Base-by-base conservation (phyloP, 92 coral and sea anemone genomes). In the Phymanthus crucifer region DNA sequence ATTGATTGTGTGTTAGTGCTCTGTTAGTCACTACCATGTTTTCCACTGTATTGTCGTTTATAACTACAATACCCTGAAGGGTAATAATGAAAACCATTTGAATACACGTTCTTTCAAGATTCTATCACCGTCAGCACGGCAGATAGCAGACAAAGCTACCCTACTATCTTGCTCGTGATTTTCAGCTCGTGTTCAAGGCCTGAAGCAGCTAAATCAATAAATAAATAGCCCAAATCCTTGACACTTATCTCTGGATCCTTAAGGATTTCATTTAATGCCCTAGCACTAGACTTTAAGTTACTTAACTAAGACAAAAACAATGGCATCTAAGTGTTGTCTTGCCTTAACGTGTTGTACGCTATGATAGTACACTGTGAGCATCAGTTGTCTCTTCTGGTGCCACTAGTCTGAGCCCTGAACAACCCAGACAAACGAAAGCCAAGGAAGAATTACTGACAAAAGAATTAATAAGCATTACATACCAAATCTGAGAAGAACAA, bases 191-290 rank as follows among this genome's bases (percentile, higher is more conserved):
- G 68, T 61, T 61, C 29, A 46, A 27, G 21, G 35, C 17, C 27
- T 21, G 19, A 78, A 69, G 32, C 73, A 71, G 17, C 66, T 71
- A 37, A 45, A 54, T 54, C 36, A 80, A 70, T 37, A 80, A 80
- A 71, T 35, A 80, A 43, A 45, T 40, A 70, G 12, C 9, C 14
- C 14, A 17, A 38, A 80, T 29, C 43, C 70, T 9, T 29, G 17
- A 69, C 38, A 70, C 73, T 80, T 80, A 71, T 71, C 84, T 71
- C 23, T 40, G 37, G 46, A 78, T 65, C 74, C 71, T 40, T 24
- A 46, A 78, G 48, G 78, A 74, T 36, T 46, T 47, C 21, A 57
- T 71, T 36, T 36, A 26, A 71, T 32, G 48, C 50, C 57, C 21
- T 7, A 61, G 68, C 33, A 61, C 68, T 61, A 61, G 68, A 61